Evolutionary conservation across 2,113 vertebrate genomes (phyloP).

Genomic region (Zosterops lateralis): DNA sequence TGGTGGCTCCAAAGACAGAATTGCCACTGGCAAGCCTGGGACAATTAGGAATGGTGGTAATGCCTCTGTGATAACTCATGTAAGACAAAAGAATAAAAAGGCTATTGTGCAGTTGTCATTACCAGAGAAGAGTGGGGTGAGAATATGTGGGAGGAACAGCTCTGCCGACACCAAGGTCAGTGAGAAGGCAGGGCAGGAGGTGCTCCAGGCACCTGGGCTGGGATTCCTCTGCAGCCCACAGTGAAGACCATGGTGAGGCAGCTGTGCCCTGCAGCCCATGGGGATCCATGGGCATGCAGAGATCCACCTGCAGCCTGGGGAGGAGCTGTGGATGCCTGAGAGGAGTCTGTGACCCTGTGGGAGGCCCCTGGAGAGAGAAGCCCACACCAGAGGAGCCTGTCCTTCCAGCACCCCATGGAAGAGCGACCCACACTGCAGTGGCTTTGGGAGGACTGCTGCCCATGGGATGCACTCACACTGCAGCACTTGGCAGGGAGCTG

Average conservation of each 20-base stretch:
- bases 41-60: background rate
- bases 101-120: too few species aligned
- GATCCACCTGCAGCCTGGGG: background rate
- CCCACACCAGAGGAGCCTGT: background rate
- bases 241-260: background rate
- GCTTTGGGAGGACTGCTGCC: background rate
- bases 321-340: background rate
- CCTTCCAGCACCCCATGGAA: too few species aligned
- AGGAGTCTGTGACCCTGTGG: background rate
- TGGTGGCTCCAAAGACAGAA: background rate
- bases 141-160: background rate
- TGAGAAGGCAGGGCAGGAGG: background rate
- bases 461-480: background rate
- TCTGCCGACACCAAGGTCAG: background rate
- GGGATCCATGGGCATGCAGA: background rate
- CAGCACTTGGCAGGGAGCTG: background rate
- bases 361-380: background rate
- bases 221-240: background rate
- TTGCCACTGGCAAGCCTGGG: background rate
- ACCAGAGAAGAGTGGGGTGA: background rate
- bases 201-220: background rate
- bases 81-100: background rate
- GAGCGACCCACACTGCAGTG: background rate
- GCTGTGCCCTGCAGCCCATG: background rate
- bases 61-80: background rate